phyloP scores from a whole-genome alignment of 2,888 invertebrate genomes.

The Eupithecia subfuscata region DNA sequence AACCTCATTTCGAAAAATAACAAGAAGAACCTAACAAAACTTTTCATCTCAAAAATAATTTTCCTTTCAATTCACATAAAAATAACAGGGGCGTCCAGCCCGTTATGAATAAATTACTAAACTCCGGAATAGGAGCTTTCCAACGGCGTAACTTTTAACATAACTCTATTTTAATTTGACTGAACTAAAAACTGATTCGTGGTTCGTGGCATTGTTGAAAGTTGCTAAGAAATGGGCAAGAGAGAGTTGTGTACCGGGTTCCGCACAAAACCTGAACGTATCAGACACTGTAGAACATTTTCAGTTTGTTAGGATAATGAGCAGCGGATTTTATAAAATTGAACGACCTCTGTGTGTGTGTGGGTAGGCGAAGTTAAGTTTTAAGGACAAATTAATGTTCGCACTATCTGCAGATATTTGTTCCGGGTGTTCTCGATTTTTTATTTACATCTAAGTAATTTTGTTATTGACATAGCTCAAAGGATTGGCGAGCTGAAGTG shows the following conservation, averaged over 20 bases:
- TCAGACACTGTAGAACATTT: not conserved
- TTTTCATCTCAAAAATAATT: conserved; percentile 30
- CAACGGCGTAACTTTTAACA: conserved; percentile 37
- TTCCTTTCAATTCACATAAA: conserved; percentile 29
- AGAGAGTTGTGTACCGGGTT: not conserved
- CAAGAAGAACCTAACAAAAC: conserved; percentile 12
- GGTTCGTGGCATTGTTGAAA: conserved; percentile 18
- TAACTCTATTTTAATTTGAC: conserved; percentile 46
- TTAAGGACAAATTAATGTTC: too few species aligned
- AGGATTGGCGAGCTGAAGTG: too few species aligned
- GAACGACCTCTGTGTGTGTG: too few species aligned
- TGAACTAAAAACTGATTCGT: conserved; percentile 30
- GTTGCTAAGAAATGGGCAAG: conserved; percentile 13
- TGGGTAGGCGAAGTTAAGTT: too few species aligned
- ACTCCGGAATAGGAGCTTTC: conserved; percentile 38
- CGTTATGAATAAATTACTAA: conserved; percentile 42
- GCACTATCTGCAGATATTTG: too few species aligned
- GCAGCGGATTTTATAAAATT: too few species aligned
- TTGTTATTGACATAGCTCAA: too few species aligned
- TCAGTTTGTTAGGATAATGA: not conserved
- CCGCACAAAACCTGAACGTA: not conserved
- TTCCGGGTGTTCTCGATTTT: too few species aligned
- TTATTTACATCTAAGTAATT: too few species aligned
- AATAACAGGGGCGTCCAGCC: conserved; percentile 27
- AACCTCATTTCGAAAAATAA: conserved; percentile 17